Base-by-base conservation (phyloP, 1,140 invertebrate species). In the Charaxes varanes region DNA sequence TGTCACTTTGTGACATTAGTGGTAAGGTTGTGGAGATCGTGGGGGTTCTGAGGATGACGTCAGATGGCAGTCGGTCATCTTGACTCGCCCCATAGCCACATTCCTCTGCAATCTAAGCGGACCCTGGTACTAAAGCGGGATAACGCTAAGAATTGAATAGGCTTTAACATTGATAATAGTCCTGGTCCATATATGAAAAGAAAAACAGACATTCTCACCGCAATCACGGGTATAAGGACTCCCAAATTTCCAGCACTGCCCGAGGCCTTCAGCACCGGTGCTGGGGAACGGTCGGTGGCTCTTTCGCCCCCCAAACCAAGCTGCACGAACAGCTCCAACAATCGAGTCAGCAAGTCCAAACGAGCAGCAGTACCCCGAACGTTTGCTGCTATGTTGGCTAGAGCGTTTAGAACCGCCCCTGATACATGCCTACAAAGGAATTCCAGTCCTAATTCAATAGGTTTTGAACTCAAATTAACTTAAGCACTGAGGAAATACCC, bases 301-400 rank as follows among this genome's bases (percentile, higher is more conserved):
- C 97, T 85, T 85, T 99, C 98, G 0, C 96, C 95, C 73, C 99
- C 97, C 11, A 99, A 83, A 0, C 97, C 98, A 31, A 99, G 90
- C 63, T 99, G 97, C 2, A 99, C 97, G 85, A 99, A 99, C 7
- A 99, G 84, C 85, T 99, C 97, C 6, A 99, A 79, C 13, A 99
- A 85, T 33, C 94, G 88, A 1, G 93, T 90, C 6, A 99, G 73
- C 15, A 99, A 85, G 53, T 98, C 96, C 33, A 93, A 88, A 72
- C 97, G 91, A 42, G 95, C 94, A 2, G 85, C 76, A 58, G 97
- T 94, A 7, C 95, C 95, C 55, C 95, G 90, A 6, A 99, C 89
- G 72, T 97, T 97, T 14, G 93, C 93, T 0, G 97, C 95, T 50
- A 99, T 97, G 73, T 97, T 96, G 6, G 93, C 94, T 27, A 98